Evolutionary conservation across 2,888 invertebrate species (phyloP), one percentile per base, ranked within the genome.

Genomic region (Abrostola triplasia): DNA sequence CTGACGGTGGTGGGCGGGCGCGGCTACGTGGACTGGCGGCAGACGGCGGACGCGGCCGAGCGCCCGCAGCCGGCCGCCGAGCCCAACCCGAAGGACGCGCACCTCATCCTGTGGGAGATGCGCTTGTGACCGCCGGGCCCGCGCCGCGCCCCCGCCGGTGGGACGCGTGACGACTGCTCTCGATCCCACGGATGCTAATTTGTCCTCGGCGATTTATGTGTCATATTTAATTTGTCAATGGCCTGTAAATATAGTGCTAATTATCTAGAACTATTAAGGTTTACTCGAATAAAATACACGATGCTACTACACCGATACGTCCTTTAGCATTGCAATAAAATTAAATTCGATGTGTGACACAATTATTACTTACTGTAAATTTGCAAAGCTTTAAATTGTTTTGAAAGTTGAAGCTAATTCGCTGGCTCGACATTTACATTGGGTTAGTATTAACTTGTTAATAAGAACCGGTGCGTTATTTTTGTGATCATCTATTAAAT

Each of bases 41-140:
- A 97, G 82, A 96, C 97, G 13, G 96, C 96, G 82, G 96, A 96
- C 86, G 94, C 95, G 36, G 92, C 95, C 1, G 96, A 96, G 76
- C 93, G 95, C 38, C 93, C 95, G 7, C 90, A 92, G 58, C 91
- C 93, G 50, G 93, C 95, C 47, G 95, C 95, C 53, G 97, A 97
- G 68, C 96, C 97, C 52, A 97, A 97, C 88, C 97, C 97, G 70
- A 97, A 96, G 84, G 98, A 98, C 95, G 98, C 98, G 12, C 98
- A 98, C 91, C 96, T 98, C 83, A 97, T 98, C 70, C 96, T 98
- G 54, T 98, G 98, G 98, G 98, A 98, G 80, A 94, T 92, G 93
- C 89, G 94, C 55, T 88, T 93, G 90, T 94, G 91, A 93, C 88
- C 82, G 56, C 54, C 59, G 53, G n/a, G n/a, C n/a, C 65, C 62